Percentiles rank a stretch among this genome's conserved stretches.
These are phyloP conservation scores for Gasterosteus nipponicus DNA, from an alignment of 2,113 vertebrate genomes.

Conservation along the genomic window DNA sequence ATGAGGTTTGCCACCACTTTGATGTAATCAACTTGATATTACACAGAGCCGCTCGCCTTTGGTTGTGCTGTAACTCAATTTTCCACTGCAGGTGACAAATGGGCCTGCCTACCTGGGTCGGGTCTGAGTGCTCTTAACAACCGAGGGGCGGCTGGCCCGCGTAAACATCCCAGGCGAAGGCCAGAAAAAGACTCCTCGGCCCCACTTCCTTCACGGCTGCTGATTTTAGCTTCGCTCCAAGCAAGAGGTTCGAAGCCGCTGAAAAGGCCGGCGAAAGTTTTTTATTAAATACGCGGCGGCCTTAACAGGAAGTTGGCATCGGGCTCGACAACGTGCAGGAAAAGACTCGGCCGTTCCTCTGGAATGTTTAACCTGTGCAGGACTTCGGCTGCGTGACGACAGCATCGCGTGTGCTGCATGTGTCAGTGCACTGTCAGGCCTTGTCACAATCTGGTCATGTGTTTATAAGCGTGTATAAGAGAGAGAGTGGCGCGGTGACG, in stretches of 20 bases:
- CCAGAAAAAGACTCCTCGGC: slow-evolving; percentile 35
- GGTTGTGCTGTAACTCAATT: slow-evolving; percentile 99
- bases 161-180: slow-evolving; percentile 67
- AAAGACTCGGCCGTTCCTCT: neutral
- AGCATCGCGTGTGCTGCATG: slow-evolving; percentile 7
- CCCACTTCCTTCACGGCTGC: slow-evolving; percentile 28
- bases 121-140: slow-evolving; percentile 95
- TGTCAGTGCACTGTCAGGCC: slow-evolving; percentile 10
- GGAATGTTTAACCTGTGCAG: slow-evolving; percentile 34
- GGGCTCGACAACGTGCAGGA: slow-evolving; percentile 17
- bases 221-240: slow-evolving; percentile 20
- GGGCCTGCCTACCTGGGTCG: slow-evolving; percentile 93
- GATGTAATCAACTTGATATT: slow-evolving; percentile 99
- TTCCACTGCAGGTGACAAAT: slow-evolving; percentile 99
- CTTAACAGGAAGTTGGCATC: slow-evolving; percentile 45
- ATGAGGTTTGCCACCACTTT: slow-evolving; percentile 99
- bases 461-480: neutral
- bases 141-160: slow-evolving; percentile 78
- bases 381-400: slow-evolving; percentile 25
- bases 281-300: neutral
- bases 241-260: slow-evolving; percentile 28
- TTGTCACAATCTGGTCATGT: slow-evolving; percentile 13
- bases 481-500: slow-evolving; percentile 19
- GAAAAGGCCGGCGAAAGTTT: slow-evolving; percentile 29
- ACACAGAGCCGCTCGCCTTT: slow-evolving; percentile 98